Conservation (phyloP, 2,797 vertebrate species). For the Notolepis coatsorum region DNA sequence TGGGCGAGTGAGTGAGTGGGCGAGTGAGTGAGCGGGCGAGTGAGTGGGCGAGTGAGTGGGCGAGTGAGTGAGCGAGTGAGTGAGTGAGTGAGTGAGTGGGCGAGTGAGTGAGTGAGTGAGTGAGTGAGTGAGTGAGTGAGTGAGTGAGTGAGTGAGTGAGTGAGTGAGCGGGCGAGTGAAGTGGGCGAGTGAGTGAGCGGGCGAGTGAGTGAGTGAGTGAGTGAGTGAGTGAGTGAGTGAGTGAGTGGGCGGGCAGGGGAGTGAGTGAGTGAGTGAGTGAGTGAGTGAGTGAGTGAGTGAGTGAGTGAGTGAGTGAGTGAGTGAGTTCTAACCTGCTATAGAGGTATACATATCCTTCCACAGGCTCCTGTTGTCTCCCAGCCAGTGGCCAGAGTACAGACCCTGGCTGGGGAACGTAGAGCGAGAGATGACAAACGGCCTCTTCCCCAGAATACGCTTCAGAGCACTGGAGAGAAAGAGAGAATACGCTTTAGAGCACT, state of each 20-base stretch:
- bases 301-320: not conserved
- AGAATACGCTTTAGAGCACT: not conserved
- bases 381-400: conserved; percentile 90
- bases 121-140: conserved; percentile 3
- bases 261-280: no score
- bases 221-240: not conserved
- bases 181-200: no score
- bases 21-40: no score
- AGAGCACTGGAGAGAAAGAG: conserved; percentile 77
- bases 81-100: no score
- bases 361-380: conserved; percentile 89
- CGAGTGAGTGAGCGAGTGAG: no score
- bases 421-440: conserved; percentile 89
- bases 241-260: no score
- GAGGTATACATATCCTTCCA: conserved; percentile 91
- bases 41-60: no score
- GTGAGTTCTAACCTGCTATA: conserved; percentile 82
- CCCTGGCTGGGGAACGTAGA: conserved; percentile 93
- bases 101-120: no score
- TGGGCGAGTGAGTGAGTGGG: no score
- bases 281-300: not conserved
- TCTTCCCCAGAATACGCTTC: conserved; percentile 80
- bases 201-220: not conserved
- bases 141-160: conserved; percentile 2
- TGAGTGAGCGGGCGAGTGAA: not conserved